phyloP scores from a whole-genome alignment of 2,888 invertebrate species.

The Pteria penguin region DNA sequence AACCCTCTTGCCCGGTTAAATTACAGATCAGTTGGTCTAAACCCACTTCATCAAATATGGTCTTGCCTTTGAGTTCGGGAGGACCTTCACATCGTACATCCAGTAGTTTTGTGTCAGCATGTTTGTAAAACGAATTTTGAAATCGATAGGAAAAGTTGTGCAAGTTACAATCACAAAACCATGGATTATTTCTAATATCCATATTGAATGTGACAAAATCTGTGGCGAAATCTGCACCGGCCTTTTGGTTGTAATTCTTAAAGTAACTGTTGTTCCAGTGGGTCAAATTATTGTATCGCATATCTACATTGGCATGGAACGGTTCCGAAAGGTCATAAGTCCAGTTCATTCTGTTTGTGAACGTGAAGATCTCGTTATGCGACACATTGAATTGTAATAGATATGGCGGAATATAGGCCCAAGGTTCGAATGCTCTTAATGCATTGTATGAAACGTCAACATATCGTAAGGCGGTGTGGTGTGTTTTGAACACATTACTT shows the following conservation, averaged over 20 bases:
- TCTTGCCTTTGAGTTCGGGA: conserved; percentile 41
- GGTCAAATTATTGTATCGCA: conserved; percentile 28
- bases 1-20: conserved; percentile 40
- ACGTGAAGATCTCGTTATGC: conserved; percentile 27
- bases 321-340: conserved; percentile 26
- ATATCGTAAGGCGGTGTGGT: background rate
- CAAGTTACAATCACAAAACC: conserved; percentile 53
- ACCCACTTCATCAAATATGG: conserved; percentile 36
- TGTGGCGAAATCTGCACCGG: conserved; percentile 19
- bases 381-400: conserved; percentile 28
- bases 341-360: conserved; percentile 40
- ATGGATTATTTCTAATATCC: conserved; percentile 47
- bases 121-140: conserved; percentile 45
- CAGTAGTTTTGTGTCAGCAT: conserved; percentile 28
- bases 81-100: conserved; percentile 46
- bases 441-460: conserved; percentile 29
- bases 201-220: conserved; percentile 37
- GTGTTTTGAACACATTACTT: background rate
- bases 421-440: conserved; percentile 34
- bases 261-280: conserved; percentile 28
- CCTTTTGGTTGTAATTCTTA: conserved; percentile 8
- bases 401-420: conserved; percentile 32
- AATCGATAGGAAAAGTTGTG: conserved; percentile 37
- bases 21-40: conserved; percentile 49
- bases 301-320: conserved; percentile 18